A percentile compares a stretch with the other conserved stretches of the same genome.
phyloP scores from a whole-genome alignment of 2,113 vertebrate genomes.

The Elephantulus edwardii region DNA sequence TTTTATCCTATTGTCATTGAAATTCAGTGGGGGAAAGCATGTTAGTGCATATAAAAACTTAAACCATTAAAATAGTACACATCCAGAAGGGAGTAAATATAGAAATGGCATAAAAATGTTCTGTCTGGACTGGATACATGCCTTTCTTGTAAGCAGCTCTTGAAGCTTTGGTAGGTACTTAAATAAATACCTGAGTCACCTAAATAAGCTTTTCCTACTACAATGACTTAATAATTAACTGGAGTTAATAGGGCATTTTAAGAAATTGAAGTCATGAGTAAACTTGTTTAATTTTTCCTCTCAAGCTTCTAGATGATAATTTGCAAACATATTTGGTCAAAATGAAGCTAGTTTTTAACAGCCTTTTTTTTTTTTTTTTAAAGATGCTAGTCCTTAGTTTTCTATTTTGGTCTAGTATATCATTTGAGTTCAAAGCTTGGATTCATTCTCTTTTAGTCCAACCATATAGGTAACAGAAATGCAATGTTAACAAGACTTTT shows the following conservation, averaged over 20 bases:
- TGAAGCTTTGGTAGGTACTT: not conserved
- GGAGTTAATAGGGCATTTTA: not conserved
- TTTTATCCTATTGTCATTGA: not conserved
- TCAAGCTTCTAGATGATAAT: not conserved
- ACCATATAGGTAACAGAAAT: not conserved
- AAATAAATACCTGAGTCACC: not conserved
- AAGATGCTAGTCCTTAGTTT: too few relatives aligned
- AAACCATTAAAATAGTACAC: not conserved
- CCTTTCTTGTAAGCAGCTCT: not conserved
- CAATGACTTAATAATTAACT: not conserved
- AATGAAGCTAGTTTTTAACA: not conserved
- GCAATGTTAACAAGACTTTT: not conserved
- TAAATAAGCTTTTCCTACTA: not conserved
- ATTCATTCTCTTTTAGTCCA: too few relatives aligned
- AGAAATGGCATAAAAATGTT: not conserved
- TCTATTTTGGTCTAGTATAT: not conserved
- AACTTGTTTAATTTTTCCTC: not conserved
- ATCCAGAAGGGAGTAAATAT: not conserved
- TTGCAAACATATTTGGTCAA: not conserved
- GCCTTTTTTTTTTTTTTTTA: not conserved
- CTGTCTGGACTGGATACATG: not conserved
- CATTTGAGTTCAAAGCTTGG: conserved; percentile 17
- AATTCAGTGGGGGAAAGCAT: not conserved
- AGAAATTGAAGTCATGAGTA: not conserved
- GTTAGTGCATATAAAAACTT: not conserved